These are phyloP conservation scores for Nymphicus hollandicus DNA, from an alignment of 2,113 vertebrate species.

Conservation along the genomic window DNA sequence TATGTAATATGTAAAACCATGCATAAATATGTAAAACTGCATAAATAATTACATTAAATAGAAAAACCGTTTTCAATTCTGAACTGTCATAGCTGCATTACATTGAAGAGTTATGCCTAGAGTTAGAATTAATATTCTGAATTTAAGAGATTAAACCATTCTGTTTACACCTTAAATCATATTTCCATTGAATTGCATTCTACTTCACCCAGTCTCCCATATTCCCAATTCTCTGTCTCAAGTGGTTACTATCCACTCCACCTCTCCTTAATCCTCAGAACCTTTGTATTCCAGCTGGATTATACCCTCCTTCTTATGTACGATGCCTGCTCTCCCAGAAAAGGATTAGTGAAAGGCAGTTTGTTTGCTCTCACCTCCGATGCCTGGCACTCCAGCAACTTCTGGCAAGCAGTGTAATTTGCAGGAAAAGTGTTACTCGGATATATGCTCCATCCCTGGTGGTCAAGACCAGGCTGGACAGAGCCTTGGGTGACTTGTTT, in stretches of 20 bases:
- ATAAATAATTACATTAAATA: background rate
- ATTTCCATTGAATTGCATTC: background rate
- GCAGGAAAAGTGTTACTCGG: background rate
- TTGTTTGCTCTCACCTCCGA: background rate
- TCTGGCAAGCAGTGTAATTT: background rate
- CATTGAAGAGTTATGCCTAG: background rate
- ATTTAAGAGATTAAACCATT: background rate
- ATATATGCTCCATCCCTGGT: no score
- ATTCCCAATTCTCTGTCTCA: background rate
- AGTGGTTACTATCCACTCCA: background rate
- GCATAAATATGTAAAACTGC: background rate
- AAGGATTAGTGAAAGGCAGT: background rate
- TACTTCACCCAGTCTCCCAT: background rate
- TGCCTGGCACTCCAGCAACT: background rate
- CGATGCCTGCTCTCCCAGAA: background rate
- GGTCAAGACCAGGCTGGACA: no score
- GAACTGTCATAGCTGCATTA: background rate
- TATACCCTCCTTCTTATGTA: background rate
- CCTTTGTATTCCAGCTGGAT: background rate
- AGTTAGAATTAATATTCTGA: background rate
- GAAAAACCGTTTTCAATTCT: background rate
- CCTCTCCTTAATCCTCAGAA: background rate
- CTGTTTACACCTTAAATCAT: background rate
- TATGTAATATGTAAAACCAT: accelerated
- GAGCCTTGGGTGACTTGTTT: no score